Evolutionary conservation across 2,888 invertebrate species (phyloP), one percentile per base, ranked within the genome.

Genomic region (Stenurella melanura): DNA sequence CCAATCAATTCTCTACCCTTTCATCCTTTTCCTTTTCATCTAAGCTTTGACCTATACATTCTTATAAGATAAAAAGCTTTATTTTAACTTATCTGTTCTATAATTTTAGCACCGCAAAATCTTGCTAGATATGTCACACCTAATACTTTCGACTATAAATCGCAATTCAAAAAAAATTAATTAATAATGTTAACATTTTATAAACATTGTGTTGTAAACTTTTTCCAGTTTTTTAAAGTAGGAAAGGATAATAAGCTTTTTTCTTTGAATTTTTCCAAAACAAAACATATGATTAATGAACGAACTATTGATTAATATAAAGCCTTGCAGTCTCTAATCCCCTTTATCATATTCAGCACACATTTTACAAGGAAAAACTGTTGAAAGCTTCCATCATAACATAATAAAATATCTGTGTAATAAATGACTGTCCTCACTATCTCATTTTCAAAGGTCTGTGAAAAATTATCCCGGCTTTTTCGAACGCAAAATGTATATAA

Each of bases 201-300:
- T 34, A 34, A 42, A 50, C 7, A 15, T 15, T 50, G 50, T 50
- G n/a, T 50, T 15, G 6, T n/a, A 50, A 50, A 7, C n/a, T 17
- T 15, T 34, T 7, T 34, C 30, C n/a, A 50, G 3, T 50, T 50
- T 50, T 50, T 50, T n/a, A 50, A 6, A 1, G 12, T 42, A 42
- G 3, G 12, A 15, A 7, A 42, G 12, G n/a, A 50, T 1, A 50
- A 4, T 34, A 34, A 34, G 30, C 30, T 34, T 50, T 50, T 50
- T 50, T 50, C 4, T 50, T 6, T n/a, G 50, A n/a, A 50, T n/a
- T 64, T 64, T 42, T 42, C 12, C 64, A 15, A 64, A 64, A 64
- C 64, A 42, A 64, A 42, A 64, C 64, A 18, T 12, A 38, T 64
- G 64, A 64, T 64, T 64, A 64, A 64, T 64, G 64, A 18, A 6